phyloP scores from a whole-genome alignment of 2,888 invertebrate species.

The Cerastis rubricosa region DNA sequence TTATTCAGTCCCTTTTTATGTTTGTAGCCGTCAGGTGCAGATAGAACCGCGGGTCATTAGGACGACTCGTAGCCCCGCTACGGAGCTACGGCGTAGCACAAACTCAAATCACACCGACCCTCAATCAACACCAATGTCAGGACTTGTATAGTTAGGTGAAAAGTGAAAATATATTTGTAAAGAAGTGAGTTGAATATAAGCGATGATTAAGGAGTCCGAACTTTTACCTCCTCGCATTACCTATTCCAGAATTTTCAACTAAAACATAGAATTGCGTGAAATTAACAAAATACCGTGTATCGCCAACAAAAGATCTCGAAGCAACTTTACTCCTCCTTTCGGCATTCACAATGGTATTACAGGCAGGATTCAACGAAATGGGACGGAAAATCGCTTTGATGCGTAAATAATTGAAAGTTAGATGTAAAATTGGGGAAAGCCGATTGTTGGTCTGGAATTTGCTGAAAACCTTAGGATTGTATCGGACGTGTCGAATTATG shows the following conservation, averaged over 20 bases:
- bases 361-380: slow-evolving; percentile 77
- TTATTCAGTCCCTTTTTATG: slow-evolving; percentile 78
- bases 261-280: slow-evolving; percentile 55
- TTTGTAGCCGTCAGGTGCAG: slow-evolving; percentile 82
- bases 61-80: slow-evolving; percentile 71
- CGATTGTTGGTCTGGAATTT: slow-evolving; percentile 71
- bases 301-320: slow-evolving; percentile 70
- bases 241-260: slow-evolving; percentile 39
- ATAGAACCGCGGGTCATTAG: slow-evolving; percentile 82
- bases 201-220: slow-evolving; percentile 37
- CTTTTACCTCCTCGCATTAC: slow-evolving; percentile 24
- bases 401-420: slow-evolving; percentile 82
- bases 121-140: slow-evolving; percentile 74
- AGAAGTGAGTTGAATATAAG: slow-evolving; percentile 35
- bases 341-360: slow-evolving; percentile 78
- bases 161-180: slow-evolving; percentile 52
- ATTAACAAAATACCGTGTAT: slow-evolving; percentile 68
- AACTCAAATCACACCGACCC: slow-evolving; percentile 74
- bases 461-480: slow-evolving; percentile 41
- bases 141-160: slow-evolving; percentile 58
- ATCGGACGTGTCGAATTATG: slow-evolving; percentile 40
- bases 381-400: slow-evolving; percentile 80
- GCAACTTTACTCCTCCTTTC: slow-evolving; percentile 73
- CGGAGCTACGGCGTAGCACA: slow-evolving; percentile 67
- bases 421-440: slow-evolving; percentile 74